These are phyloP conservation scores for Hoplodrina ambigua DNA, from an alignment of 2,888 invertebrate species.

Conservation along the genomic window DNA sequence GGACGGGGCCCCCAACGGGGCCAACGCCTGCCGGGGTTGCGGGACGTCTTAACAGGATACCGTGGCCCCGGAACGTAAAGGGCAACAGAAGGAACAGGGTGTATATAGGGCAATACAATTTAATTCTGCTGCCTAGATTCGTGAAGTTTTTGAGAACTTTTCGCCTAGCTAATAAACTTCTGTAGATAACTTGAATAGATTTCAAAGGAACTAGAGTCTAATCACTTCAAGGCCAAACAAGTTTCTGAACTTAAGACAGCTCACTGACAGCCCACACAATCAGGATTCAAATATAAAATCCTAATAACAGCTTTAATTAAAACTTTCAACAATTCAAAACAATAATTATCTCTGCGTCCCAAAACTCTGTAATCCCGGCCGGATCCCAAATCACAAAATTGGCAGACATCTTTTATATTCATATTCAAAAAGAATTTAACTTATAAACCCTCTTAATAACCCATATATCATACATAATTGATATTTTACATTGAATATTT, in stretches of 20 bases:
- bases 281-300: constrained; percentile 25
- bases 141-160: too few species aligned
- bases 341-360: constrained; percentile 19
- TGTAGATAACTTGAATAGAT: background rate
- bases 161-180: too few species aligned
- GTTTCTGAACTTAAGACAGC: constrained; percentile 15
- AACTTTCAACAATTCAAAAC: constrained; percentile 31
- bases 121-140: too few species aligned
- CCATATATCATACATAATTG: constrained; percentile 54
- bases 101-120: too few species aligned
- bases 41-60: too few species aligned
- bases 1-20: too few species aligned
- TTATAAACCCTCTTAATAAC: constrained; percentile 36
- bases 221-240: constrained; percentile 9
- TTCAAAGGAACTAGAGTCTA: background rate
- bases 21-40: too few species aligned
- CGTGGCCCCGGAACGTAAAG: too few species aligned
- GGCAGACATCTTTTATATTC: constrained; percentile 11
- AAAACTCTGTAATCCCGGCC: constrained; percentile 22
- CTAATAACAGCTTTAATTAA: constrained; percentile 24
- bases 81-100: too few species aligned
- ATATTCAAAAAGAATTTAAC: constrained; percentile 44
- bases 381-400: constrained; percentile 6
- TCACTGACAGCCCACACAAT: constrained; percentile 15
- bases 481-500: constrained; percentile 53